Percentiles rank a stretch among this genome's conserved stretches.
Evolutionary conservation across 2,888 invertebrate genomes (phyloP).

Genomic region (Gari tellinella): DNA sequence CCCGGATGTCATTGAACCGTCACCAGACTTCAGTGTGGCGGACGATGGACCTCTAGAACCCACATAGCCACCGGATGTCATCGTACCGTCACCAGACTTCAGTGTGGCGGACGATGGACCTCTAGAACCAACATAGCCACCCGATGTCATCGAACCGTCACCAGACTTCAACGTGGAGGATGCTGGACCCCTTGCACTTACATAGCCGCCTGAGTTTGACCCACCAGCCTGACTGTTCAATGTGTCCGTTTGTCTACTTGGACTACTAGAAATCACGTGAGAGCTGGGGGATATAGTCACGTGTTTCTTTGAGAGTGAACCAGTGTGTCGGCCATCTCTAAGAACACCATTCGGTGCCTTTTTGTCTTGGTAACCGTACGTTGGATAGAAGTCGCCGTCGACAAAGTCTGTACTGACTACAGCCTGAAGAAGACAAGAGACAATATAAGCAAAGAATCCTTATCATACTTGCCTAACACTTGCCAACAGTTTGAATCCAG

Average conservation of each 20-base stretch:
- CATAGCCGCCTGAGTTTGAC: constrained; percentile 17
- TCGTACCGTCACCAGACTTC: constrained; percentile 45
- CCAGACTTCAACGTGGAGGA: constrained; percentile 25
- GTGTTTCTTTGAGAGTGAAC: constrained; percentile 67
- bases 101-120: constrained; percentile 5
- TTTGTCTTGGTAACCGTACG: constrained; percentile 69
- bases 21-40: constrained; percentile 29
- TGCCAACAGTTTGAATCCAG: too few relatives aligned
- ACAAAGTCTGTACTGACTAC: constrained; percentile 47
- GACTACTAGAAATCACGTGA: constrained; percentile 13
- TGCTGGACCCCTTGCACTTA: constrained; percentile 9
- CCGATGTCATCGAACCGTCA: constrained; percentile 29
- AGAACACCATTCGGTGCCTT: constrained; percentile 66
- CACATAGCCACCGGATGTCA: constrained; percentile 21
- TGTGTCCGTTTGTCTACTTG: constrained; percentile 23
- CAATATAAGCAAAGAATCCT: too few relatives aligned
- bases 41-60: constrained; percentile 13
- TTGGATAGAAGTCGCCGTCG: constrained; percentile 60
- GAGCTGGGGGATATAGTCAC: constrained; percentile 72
- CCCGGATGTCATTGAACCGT: constrained; percentile 45
- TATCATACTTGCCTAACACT: too few relatives aligned
- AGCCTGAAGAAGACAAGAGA: constrained; percentile 32
- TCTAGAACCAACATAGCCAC: constrained; percentile 21
- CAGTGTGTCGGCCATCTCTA: constrained; percentile 59
- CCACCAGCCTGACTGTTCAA: constrained; percentile 1